A percentile compares a stretch with the other conserved stretches of the same genome.
phyloP scores from a whole-genome alignment of 2,888 invertebrate genomes.

The Cyrtodaria siliqua region DNA sequence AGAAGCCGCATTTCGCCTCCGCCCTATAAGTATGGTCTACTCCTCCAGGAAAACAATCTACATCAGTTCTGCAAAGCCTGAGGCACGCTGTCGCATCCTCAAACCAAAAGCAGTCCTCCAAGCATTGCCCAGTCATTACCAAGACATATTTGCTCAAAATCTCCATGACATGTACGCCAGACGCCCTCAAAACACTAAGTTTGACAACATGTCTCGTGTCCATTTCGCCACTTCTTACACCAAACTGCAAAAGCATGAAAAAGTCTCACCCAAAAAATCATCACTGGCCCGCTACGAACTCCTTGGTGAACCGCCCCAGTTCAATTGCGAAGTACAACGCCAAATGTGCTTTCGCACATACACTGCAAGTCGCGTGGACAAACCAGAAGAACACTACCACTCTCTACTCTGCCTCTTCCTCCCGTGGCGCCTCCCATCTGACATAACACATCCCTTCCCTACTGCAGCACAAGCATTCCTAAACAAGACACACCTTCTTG shows the following conservation, averaged over 20 bases:
- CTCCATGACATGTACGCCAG: slow-evolving; percentile 18
- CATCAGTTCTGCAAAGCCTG: not conserved
- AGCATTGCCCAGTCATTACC: slow-evolving; percentile 1
- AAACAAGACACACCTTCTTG: not conserved
- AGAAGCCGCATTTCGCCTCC: slow-evolving; percentile 18
- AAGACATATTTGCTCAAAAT: slow-evolving; percentile 13
- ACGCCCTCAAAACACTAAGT: not conserved
- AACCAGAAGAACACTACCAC: not conserved
- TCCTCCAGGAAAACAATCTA: slow-evolving; percentile 15
- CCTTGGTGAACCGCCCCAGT: slow-evolving; percentile 6
- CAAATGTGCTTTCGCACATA: slow-evolving; percentile 9
- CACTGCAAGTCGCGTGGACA: not conserved
- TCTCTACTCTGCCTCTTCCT: not conserved
- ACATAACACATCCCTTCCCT: not conserved
- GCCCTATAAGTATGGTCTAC: slow-evolving; percentile 2
- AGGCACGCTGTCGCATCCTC: slow-evolving; percentile 6
- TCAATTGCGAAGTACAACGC: not conserved
- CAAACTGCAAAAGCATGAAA: not conserved
- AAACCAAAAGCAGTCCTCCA: slow-evolving; percentile 12
- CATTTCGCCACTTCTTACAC: slow-evolving; percentile 20
- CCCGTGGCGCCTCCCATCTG: not conserved
- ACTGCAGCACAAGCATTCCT: not conserved
- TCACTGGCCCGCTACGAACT: not conserved
- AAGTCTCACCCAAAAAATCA: not conserved
- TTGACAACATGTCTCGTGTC: slow-evolving; percentile 8